These are phyloP conservation scores for Stigmatopora nigra DNA, from an alignment of 2,113 vertebrate genomes.

Conservation along the genomic window DNA sequence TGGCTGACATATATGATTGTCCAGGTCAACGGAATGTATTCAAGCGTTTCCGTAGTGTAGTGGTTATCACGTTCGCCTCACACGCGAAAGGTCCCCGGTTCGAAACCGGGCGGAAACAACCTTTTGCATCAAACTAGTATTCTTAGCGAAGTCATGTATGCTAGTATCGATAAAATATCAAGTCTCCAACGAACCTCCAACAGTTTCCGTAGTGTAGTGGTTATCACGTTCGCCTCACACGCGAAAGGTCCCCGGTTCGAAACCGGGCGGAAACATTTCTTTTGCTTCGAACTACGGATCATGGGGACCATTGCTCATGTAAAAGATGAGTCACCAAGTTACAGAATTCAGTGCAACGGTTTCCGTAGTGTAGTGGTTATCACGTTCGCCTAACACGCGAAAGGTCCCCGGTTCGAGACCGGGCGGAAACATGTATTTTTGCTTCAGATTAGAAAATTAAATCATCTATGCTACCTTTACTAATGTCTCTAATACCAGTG, in stretches of 20 bases:
- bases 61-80: conserved; percentile 70
- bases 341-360: conserved; percentile 4
- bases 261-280: conserved; percentile 62
- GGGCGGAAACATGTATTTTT: conserved; percentile 58
- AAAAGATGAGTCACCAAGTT: too few species aligned
- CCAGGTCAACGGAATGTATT: too few species aligned
- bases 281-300: too few species aligned
- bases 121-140: too few species aligned
- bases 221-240: conserved; percentile 69
- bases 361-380: conserved; percentile 71
- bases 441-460: too few species aligned
- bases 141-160: too few species aligned
- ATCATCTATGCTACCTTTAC: too few species aligned
- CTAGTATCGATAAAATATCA: too few species aligned
- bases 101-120: conserved; percentile 66
- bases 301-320: too few species aligned
- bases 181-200: too few species aligned
- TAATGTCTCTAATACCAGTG: too few species aligned
- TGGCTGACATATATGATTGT: too few species aligned
- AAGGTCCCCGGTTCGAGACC: conserved; percentile 70
- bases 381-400: conserved; percentile 67
- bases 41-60: conserved; percentile 62
- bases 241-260: conserved; percentile 70
- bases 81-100: conserved; percentile 69
- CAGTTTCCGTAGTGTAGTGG: conserved; percentile 66